These are phyloP conservation scores for Phoronis australis DNA, from an alignment of 2,888 invertebrate species.

Conservation along the genomic window DNA sequence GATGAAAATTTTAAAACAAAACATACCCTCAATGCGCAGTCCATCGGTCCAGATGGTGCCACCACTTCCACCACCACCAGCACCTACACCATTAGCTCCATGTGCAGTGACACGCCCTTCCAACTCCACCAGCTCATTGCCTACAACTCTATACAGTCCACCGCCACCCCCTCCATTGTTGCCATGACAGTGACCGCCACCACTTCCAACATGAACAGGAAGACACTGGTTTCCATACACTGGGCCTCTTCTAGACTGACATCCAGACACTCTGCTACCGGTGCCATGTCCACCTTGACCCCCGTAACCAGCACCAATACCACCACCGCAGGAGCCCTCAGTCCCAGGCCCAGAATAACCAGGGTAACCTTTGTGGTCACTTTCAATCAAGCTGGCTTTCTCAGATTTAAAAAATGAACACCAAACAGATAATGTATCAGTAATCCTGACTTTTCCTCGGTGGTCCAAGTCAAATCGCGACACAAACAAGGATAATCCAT, in stretches of 20 bases:
- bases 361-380: conserved; percentile 17
- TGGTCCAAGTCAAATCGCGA: conserved; percentile 21
- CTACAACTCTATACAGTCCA: conserved; percentile 19
- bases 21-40: conserved; percentile 26
- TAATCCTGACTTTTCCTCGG: conserved; percentile 12
- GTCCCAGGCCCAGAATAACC: conserved; percentile 18
- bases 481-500: too few relatives aligned
- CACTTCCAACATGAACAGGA: conserved; percentile 25
- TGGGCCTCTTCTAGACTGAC: background rate
- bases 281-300: conserved; percentile 22
- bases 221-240: conserved; percentile 2
- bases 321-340: conserved; percentile 16
- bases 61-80: conserved; percentile 30
- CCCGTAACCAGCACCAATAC: conserved; percentile 26
- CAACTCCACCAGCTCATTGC: conserved; percentile 12
- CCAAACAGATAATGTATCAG: conserved; percentile 12
- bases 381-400: conserved; percentile 17
- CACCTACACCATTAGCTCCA: conserved; percentile 16
- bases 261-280: conserved; percentile 8
- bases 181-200: conserved; percentile 23
- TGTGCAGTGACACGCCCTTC: conserved; percentile 22
- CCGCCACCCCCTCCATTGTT: conserved; percentile 16
- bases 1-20: too few relatives aligned
- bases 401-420: conserved; percentile 19
- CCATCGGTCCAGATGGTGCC: conserved; percentile 31